Base-by-base conservation (phyloP, 2,797 vertebrate species). In the Phyllotis vaccarum region DNA sequence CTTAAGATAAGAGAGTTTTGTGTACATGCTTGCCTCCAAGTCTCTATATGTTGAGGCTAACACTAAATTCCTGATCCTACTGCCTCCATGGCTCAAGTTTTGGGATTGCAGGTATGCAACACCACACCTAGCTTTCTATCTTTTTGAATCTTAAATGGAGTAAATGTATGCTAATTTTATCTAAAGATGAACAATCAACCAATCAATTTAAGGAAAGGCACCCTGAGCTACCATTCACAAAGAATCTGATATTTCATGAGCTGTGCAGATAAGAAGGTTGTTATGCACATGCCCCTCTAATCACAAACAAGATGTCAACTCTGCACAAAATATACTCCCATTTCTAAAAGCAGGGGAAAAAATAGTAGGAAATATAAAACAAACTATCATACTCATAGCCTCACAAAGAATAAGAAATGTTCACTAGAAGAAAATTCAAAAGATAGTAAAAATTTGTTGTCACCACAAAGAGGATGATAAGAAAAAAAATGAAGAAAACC, bases 391-490 rank as follows among this genome's bases (percentile, higher is more conserved):
- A 89, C 58, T 40, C 19, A 86, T 37, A 81, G 10, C 31, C 52
- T 95, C 56, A 75, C 22, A 72, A 76, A 95, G 31, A 96, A 40
- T 80, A 95, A 64, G 17, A 89, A 92, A 89, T 62, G 2, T 56
- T 86, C 62, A 86, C 92, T 89, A 94, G 76, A 88, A 97, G 91
- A 95, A 91, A 95, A 92, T 86, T 29, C 70, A 88, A 92, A 79
- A 93, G 37, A 58, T 27, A 78, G 21, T 81, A 13, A 66, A 86
- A 90, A 93, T 80, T 5, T 89, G 81, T 86, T 97, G 92, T 54
- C 31, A 46, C 40, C 19, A 19, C 75, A 14, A 72, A 17, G 10
- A 95, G 10, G 11, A 14, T 16, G 46, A 34, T 72, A 96, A 94
- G 62, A 93, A 82, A 81, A 93, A 90, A 74, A 93, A 78, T 89